Evolutionary conservation across 2,113 vertebrate genomes (phyloP), one percentile per base, ranked within the genome.

Genomic region (Dendropsophus ebraccatus): DNA sequence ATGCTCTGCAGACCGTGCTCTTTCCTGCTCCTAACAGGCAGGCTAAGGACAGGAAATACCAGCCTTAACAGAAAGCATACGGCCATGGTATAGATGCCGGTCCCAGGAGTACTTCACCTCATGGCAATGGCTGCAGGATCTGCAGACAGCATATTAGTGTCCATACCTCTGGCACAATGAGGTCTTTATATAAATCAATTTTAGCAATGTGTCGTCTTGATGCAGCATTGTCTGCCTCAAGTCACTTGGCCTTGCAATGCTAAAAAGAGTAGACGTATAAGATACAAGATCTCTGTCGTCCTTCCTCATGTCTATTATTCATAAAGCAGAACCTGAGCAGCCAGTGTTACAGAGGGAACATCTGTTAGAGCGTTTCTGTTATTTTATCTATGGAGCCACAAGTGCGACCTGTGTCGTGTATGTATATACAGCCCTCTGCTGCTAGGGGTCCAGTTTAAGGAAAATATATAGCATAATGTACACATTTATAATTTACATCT

Each of bases 1-100:
- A 81, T 86, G 76, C 37, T 81, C 85, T 86, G 78, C 75, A 67
- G 75, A 54, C 60, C 62, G 16, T 56, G 58, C 60, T 72, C 74
- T 23, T 65, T 62, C 60, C 50, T 87, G 62, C 76, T 86, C 84
- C 65, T 85, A 62, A 52, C 75, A 80, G 54, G 76, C 77, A 79
- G 76, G 76, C 76, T 25, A n/a, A 81, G 85, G 78, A 58, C 85
- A 87, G 85, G 85, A 87, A 87, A 87, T 87, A 81, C 78, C 85
- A 87, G 54, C 17, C 70, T 74, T 87, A 87, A 87, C 54, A 60
- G n/a, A 81, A 87, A 87, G 85, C 85, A 87, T 87, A 81, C 67
- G 67, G 37, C 78, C 50, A 56, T 25, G 32, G 50, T 73, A 73
- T 69, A 81, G 84, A 81, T 67, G 67, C 84, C 84, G 45, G 35